These are phyloP conservation scores for Verasper variegatus DNA, from an alignment of 2,113 vertebrate species.

Conservation along the genomic window DNA sequence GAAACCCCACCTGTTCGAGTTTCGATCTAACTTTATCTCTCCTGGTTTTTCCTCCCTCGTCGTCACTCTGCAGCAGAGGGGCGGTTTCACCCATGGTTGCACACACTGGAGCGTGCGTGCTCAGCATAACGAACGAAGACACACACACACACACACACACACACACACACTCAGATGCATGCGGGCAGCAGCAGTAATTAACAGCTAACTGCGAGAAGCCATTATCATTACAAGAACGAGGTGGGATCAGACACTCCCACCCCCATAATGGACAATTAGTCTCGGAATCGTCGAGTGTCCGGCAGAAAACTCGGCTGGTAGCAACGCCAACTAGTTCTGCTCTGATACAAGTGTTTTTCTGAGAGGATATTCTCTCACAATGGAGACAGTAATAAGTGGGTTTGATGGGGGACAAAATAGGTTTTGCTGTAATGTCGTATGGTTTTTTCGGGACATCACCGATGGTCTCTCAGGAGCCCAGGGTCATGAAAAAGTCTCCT, in stretches of 20 bases:
- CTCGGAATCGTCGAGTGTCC: slow-evolving; percentile 36
- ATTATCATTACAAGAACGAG: slow-evolving; percentile 66
- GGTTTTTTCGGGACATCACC: too few species aligned
- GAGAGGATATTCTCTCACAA: neutral
- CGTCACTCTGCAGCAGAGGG: slow-evolving; percentile 18
- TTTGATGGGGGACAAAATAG: neutral
- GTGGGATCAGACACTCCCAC: slow-evolving; percentile 59
- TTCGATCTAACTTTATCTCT: slow-evolving; percentile 29
- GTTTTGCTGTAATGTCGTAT: too few species aligned
- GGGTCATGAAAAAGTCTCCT: neutral
- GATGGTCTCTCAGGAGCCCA: neutral
- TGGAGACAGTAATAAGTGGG: neutral
- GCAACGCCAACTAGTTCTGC: neutral
- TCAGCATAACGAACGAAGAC: slow-evolving; percentile 51
- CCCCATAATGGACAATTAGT: slow-evolving; percentile 67
- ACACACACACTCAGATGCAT: neutral
- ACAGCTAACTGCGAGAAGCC: slow-evolving; percentile 55
- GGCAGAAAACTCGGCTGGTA: neutral
- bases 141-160: slow-evolving; percentile 4
- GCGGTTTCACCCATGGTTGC: slow-evolving; percentile 57
- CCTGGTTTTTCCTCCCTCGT: neutral
- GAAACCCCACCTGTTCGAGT: slow-evolving; percentile 32
- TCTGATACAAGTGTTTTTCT: neutral
- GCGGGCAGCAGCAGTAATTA: slow-evolving; percentile 66
- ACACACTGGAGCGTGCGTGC: slow-evolving; percentile 50